phyloP scores from a whole-genome alignment of 1,140 invertebrate genomes.

The Lysiphlebus fabarum region DNA sequence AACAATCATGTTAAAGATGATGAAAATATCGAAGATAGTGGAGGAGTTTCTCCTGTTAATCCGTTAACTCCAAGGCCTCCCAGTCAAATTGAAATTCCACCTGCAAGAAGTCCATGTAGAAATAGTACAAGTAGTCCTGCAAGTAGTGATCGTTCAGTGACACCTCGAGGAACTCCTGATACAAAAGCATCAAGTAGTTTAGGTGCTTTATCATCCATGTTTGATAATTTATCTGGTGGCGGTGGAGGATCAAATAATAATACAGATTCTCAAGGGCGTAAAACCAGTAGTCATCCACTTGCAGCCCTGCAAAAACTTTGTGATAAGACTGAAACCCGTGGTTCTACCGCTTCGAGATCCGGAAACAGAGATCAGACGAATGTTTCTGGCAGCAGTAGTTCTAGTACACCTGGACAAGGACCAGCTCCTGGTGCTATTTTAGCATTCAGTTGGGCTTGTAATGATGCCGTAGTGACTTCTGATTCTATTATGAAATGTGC shows the following conservation, averaged over 20 bases:
- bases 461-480: slow-evolving; percentile 80
- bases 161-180: slow-evolving; percentile 67
- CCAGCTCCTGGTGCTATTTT: slow-evolving; percentile 77
- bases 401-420: slow-evolving; percentile 42
- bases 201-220: slow-evolving; percentile 86
- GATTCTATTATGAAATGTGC: slow-evolving; percentile 93
- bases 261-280: slow-evolving; percentile 58
- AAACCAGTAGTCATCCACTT: slow-evolving; percentile 77
- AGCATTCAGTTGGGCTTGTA: slow-evolving; percentile 91
- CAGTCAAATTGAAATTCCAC: slow-evolving; percentile 38
- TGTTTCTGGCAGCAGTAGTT: slow-evolving; percentile 34
- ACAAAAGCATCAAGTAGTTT: slow-evolving; percentile 69
- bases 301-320: slow-evolving; percentile 91
- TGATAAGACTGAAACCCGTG: slow-evolving; percentile 83
- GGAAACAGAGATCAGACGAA: slow-evolving; percentile 22
- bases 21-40: slow-evolving; percentile 41
- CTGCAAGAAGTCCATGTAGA: slow-evolving; percentile 58
- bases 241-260: slow-evolving; percentile 47
- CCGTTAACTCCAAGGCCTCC: slow-evolving; percentile 53
- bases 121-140: slow-evolving; percentile 67
- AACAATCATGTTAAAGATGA: slow-evolving; percentile 43
- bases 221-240: slow-evolving; percentile 72
- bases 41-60: slow-evolving; percentile 57
- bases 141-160: slow-evolving; percentile 70
- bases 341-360: slow-evolving; percentile 27